Evolutionary conservation across 2,888 invertebrate genomes (phyloP).

Genomic region (Cantharis flavilabris): DNA sequence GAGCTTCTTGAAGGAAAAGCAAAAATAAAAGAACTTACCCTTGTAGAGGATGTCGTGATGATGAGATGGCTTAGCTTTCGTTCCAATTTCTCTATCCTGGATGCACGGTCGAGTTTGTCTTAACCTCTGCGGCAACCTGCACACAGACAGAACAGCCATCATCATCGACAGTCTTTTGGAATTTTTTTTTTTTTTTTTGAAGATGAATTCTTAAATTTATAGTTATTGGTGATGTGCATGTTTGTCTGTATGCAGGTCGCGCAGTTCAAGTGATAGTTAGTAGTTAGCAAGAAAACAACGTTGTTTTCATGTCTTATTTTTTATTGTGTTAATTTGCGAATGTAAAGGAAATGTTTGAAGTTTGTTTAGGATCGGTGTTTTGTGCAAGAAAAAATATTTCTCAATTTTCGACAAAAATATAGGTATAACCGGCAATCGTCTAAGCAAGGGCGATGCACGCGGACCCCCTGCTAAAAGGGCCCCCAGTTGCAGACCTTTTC

Average conservation of each 20-base stretch:
- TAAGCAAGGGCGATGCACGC: too few relatives aligned
- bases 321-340: constrained; percentile 9
- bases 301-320: constrained; percentile 25
- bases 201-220: constrained; percentile 34
- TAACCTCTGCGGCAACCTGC: constrained; percentile 59
- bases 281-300: constrained; percentile 19
- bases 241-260: constrained; percentile 57
- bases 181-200: constrained; percentile 9
- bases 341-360: not conserved
- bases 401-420: not conserved
- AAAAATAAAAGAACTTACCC: not conserved
- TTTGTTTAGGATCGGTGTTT: constrained; percentile 5
- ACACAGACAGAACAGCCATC: constrained; percentile 65
- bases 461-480: too few relatives aligned
- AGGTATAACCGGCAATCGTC: too few relatives aligned
- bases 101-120: constrained; percentile 6
- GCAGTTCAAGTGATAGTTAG: constrained; percentile 35
- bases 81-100: constrained; percentile 1
- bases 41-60: not conserved
- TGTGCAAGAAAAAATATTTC: not conserved
- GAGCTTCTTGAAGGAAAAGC: not conserved
- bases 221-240: constrained; percentile 56
- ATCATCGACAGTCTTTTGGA: constrained; percentile 45
- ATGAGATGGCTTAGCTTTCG: not conserved
- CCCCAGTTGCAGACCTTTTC: too few relatives aligned